Evolutionary conservation across 2,113 vertebrate genomes (phyloP), one percentile per base, ranked within the genome.

Genomic region (Ammodytes dubius): DNA sequence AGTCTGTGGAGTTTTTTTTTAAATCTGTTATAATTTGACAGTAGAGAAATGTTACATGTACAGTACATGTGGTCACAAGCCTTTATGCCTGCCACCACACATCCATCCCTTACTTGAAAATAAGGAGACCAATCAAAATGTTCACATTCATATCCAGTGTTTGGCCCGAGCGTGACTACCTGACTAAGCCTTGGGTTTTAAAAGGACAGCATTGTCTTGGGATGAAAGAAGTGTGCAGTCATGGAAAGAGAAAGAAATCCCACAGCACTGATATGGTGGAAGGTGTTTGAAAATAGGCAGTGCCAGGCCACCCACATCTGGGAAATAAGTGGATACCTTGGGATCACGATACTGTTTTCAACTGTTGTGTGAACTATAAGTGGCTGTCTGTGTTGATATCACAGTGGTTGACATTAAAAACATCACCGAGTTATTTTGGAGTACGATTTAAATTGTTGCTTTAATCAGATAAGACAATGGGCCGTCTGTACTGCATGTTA

Each of bases 161-260:
- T 74, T 81, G 19, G 74, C 68, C 59, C 17, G 27, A 74, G 39
- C 46, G 12, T 72, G 78, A 56, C 53, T 71, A 74, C 37, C 19
- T 83, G 74, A 91, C 87, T 71, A 89, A 72, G 19, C 19, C 66
- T 60, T 68, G 46, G 74, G 84, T 27, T 88, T 76, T 67, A 43
- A 72, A 66, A 56, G 61, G 53, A 74, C 50, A 70, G 5, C 81
- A 79, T 66, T 71, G 69, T 80, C 88, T 46, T 7, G 72, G 85
- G 89, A 91, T 42, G 27, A 46, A 69, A 81, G 49, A 83, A 68
- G 63, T 77, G 83, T 77, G 74, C 47, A 82, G 79, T 90, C 79
- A 84, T 74, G 83, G 73, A 88, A 85, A 79, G 58, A 66, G 45
- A 78, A 50, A 69, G 35, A 73, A 88, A 84, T 86, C 85, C 84